These are phyloP conservation scores for Drosophila tani DNA, from an alignment of 1,140 invertebrate genomes.

Conservation along the genomic window DNA sequence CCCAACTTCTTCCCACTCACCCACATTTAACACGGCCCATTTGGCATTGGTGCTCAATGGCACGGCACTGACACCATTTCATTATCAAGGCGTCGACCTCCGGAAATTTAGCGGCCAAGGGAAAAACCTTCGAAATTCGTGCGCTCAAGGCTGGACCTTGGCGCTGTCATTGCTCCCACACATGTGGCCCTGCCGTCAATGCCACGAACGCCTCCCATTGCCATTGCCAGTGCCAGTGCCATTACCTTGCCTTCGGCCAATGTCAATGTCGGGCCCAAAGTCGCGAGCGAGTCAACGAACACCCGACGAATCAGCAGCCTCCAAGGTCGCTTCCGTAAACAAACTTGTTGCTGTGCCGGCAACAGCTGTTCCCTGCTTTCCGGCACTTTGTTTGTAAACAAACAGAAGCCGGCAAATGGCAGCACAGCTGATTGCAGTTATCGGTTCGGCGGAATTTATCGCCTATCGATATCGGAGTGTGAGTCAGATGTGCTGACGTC, in stretches of 20 bases:
- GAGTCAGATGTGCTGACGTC: constrained; percentile 65
- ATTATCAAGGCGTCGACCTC: constrained; percentile 72
- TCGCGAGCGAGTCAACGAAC: constrained; percentile 63
- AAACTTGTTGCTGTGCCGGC: constrained; percentile 31
- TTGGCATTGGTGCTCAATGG: constrained; percentile 62
- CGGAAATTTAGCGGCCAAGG: constrained; percentile 69
- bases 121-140: constrained; percentile 74
- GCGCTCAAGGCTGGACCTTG: constrained; percentile 75
- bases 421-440: constrained; percentile 12
- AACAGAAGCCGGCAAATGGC: constrained; percentile 44
- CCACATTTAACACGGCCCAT: constrained; percentile 47
- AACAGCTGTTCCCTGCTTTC: constrained; percentile 25
- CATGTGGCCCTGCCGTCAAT: constrained; percentile 55
- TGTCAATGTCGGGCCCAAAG: constrained; percentile 65
- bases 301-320: constrained; percentile 34
- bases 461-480: constrained; percentile 26
- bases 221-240: constrained; percentile 24
- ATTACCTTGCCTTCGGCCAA: constrained; percentile 38
- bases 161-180: constrained; percentile 69
- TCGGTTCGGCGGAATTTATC: neutral
- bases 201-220: constrained; percentile 25
- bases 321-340: constrained; percentile 75
- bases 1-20: constrained; percentile 31
- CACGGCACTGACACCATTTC: constrained; percentile 70
- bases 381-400: constrained; percentile 41